Evolutionary conservation across 2,888 invertebrate genomes (phyloP), one percentile per base, ranked within the genome.

Genomic region (Scaptomyza flava): DNA sequence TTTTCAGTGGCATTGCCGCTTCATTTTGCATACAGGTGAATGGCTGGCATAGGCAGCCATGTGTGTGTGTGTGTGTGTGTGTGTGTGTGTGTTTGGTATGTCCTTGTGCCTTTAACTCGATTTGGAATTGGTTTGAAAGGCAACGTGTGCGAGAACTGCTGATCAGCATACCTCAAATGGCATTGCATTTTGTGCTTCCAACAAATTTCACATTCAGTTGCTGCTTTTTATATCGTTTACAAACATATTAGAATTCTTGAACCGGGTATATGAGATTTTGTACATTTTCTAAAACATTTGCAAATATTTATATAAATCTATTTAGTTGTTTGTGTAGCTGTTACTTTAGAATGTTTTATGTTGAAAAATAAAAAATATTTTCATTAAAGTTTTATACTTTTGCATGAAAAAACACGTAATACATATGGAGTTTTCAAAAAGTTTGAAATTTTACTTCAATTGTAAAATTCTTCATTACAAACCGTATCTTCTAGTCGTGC

Each of bases 21-120:
- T 83, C 89, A 85, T 87, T 85, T 88, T 88, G 89, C 77, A 87
- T 88, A 83, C 88, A 85, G 86, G 71, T 85, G 87, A 84, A 72
- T 72, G 70, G 52, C 50, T 61, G 46, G 36, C 53, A 23, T 23
- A 14, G 50, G 20, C 34, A 41, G 46, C 33, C 34, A 47, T 38
- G 17, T 17, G 1, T 17, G 17, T 17, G 17, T 17, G 17, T 17
- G 17, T 17, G 17, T 17, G 17, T 17, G 33, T 50, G 50, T 50
- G 36, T 31, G 43, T 27, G 33, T 43, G 30, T 47, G 54, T 54
- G 58, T 50, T 41, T 45, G 57, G 50, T 46, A 30, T 71, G 81
- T 68, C 86, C 84, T 84, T 81, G 85, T 68, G 69, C 72, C 53
- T 72, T 81, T 84, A 84, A 84, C 87, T 88, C 81, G 84, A 84